These are phyloP conservation scores for Pocillopora meandrina DNA, from an alignment of 92 coral and sea anemone species.

Conservation along the genomic window DNA sequence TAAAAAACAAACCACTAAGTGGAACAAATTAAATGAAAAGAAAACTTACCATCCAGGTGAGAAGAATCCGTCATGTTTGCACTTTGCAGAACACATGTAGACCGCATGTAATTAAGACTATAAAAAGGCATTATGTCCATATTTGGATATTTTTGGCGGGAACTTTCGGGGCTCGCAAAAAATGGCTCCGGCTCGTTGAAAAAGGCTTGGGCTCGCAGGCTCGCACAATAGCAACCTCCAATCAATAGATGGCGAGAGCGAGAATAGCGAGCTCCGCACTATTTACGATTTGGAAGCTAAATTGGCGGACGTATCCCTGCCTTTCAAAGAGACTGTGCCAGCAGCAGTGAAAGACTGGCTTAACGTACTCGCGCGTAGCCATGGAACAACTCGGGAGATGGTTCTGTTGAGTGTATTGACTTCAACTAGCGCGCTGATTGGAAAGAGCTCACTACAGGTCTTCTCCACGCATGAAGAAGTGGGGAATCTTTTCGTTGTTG, in stretches of 20 bases:
- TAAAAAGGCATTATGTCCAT: no score
- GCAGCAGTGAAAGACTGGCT: slow-evolving; percentile 22
- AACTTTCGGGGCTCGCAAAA: no score
- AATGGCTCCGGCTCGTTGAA: no score
- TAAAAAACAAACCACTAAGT: no score
- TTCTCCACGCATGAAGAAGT: slow-evolving; percentile 45
- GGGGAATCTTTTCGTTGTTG: slow-evolving; percentile 47
- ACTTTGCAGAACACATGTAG: no score
- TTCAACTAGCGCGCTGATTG: slow-evolving; percentile 27
- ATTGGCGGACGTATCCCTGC: slow-evolving; percentile 25
- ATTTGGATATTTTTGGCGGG: no score
- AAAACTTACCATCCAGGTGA: no score
- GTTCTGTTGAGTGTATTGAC: neutral
- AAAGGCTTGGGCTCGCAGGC: no score
- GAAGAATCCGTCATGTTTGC: no score
- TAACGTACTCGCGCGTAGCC: slow-evolving; percentile 3
- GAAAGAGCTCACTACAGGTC: neutral
- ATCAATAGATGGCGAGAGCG: neutral
- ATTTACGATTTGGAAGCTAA: slow-evolving; percentile 26
- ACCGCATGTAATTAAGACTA: no score
- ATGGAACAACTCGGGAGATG: slow-evolving; percentile 35
- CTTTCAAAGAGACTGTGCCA: slow-evolving; percentile 28
- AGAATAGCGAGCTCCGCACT: slow-evolving; percentile 28
- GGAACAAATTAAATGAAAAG: no score
- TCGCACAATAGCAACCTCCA: no score